Evolutionary conservation across 2,113 vertebrate genomes (phyloP), one percentile per base, ranked within the genome.

Genomic region (Accipiter cooperii): DNA sequence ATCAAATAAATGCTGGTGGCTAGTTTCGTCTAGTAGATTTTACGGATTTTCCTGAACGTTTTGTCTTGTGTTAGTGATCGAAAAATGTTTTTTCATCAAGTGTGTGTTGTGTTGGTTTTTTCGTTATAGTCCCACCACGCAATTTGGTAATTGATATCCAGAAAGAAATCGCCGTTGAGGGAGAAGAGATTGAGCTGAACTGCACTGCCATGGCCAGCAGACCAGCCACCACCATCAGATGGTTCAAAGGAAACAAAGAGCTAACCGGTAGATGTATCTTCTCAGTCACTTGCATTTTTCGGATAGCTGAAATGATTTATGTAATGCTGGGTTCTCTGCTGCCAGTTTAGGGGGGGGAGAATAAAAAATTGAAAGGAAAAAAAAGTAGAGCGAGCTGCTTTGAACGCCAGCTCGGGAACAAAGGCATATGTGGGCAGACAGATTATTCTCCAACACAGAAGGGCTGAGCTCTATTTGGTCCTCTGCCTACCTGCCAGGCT

Each of bases 161-260:
- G 61, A 99, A 99, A 65, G 99, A 99, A 47, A 97, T 98, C 0
- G 99, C 99, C 5, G 97, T 99, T 19, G 99, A 99, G 97, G 99
- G 99, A 31, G 99, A 99, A 46, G 99, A 99, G 98, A 99, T 99
- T 4, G 99, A 99, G 98, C 98, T 99, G 97, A 99, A 99, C 98
- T 99, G 99, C 97, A 99, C 98, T 0, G 99, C 99, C 96, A 99
- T 99, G 97, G 99, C 99, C 98, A 99, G 99, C 98, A 99, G 99
- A 96, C 99, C 99, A 58, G 99, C 99, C 80, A 99, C 99, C 46
- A 98, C 98, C 89, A 99, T 99, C 98, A 98, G 98, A 96, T 99
- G 99, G 99, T 99, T 99, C 98, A 99, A 99, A 97, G 99, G 99
- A 60, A 99, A 99, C 98, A 98, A 99, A 93, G 99, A 99, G 97